Evolutionary conservation across 2,888 invertebrate species (phyloP).

Genomic region (Vesta saturnalis): DNA sequence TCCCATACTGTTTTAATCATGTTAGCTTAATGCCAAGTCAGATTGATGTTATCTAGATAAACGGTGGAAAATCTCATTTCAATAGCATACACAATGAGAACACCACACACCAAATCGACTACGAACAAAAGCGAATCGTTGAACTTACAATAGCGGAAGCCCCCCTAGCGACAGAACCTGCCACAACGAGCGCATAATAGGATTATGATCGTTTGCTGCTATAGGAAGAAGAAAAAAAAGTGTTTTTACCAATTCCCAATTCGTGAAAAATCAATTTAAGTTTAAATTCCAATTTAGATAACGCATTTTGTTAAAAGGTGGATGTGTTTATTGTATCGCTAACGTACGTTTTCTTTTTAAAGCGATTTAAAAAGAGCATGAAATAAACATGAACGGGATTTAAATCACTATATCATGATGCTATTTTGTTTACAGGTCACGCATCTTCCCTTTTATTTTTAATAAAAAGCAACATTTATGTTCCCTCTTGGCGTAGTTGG

Average conservation of each 20-base stretch:
- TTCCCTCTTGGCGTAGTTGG: slow-evolving; percentile 14
- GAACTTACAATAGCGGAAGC: neutral
- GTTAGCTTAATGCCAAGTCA: neutral
- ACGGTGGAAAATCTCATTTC: slow-evolving; percentile 19
- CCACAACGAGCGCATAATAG: slow-evolving; percentile 15
- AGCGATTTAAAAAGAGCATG: neutral
- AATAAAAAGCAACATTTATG: slow-evolving; percentile 23
- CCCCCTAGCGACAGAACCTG: neutral
- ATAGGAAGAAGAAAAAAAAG: slow-evolving; percentile 1
- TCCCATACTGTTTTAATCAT: slow-evolving; percentile 7
- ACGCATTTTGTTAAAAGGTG: neutral
- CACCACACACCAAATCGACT: slow-evolving; percentile 15
- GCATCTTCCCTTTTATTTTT: slow-evolving; percentile 20
- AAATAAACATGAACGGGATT: slow-evolving; percentile 5
- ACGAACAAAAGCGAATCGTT: slow-evolving; percentile 20
- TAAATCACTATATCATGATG: neutral
- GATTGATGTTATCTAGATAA: slow-evolving; percentile 27
- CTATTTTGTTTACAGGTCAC: slow-evolving; percentile 27
- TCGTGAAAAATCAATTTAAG: neutral
- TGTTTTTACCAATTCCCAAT: neutral
- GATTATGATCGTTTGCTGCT: slow-evolving; percentile 16
- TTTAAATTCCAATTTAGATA: neutral
- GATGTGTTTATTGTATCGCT: neutral
- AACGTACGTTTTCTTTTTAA: neutral
- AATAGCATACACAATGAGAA: slow-evolving; percentile 21